phyloP scores from a whole-genome alignment of 2,888 invertebrate species.

The Habroteleia sp. region DNA sequence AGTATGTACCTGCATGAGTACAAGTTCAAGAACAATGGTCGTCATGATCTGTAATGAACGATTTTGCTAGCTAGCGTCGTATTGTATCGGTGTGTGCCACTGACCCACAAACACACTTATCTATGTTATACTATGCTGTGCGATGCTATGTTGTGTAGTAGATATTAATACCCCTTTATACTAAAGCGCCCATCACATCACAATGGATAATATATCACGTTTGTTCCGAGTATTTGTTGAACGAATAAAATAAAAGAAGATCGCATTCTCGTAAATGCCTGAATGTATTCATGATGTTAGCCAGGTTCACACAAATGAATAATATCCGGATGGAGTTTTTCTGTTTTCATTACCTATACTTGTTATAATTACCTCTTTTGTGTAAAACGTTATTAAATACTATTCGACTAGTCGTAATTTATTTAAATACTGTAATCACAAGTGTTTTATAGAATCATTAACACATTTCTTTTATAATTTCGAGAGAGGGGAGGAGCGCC shows the following conservation, averaged over 20 bases:
- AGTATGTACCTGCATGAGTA: slow-evolving; percentile 69
- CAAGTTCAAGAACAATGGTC: slow-evolving; percentile 79
- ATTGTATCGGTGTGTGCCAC: slow-evolving; percentile 74
- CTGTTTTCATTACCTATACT: slow-evolving; percentile 39
- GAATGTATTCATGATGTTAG: slow-evolving; percentile 14
- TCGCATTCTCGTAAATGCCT: slow-evolving; percentile 18
- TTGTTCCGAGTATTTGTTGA: slow-evolving; percentile 46
- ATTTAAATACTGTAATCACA: slow-evolving; percentile 34
- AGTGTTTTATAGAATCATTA: slow-evolving; percentile 39
- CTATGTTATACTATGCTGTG: slow-evolving; percentile 77
- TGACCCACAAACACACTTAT: slow-evolving; percentile 80
- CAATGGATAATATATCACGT: slow-evolving; percentile 62
- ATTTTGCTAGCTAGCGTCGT: slow-evolving; percentile 72
- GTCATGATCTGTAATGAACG: slow-evolving; percentile 77
- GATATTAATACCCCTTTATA: slow-evolving; percentile 66
- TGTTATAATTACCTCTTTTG: slow-evolving; percentile 47
- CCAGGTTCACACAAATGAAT: slow-evolving; percentile 35
- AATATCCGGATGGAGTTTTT: slow-evolving; percentile 42
- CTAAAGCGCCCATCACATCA: slow-evolving; percentile 61
- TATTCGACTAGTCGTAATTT: slow-evolving; percentile 31
- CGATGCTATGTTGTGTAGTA: slow-evolving; percentile 63
- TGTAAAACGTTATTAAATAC: slow-evolving; percentile 41
- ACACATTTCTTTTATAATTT: slow-evolving; percentile 23
- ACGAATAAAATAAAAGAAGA: slow-evolving; percentile 58
- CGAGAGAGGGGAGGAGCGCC: too few relatives aligned